phyloP scores from a whole-genome alignment of 2,888 invertebrate genomes.

The Tipula lateralis region DNA sequence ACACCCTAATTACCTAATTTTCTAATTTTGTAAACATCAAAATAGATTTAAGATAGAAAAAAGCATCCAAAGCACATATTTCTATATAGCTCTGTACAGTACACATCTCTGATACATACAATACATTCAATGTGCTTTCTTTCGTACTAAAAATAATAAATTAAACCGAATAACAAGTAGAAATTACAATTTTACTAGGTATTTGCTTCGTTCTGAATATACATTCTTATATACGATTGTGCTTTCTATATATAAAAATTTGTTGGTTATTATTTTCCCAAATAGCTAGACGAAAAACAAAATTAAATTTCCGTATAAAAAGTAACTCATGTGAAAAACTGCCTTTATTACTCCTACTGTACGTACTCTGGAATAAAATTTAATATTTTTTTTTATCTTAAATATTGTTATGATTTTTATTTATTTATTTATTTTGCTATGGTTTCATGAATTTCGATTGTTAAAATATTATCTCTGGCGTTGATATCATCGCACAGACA shows the following conservation, averaged over 20 bases:
- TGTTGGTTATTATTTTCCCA: not conserved
- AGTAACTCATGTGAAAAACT: not conserved
- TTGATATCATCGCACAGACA: not conserved
- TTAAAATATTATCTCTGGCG: conserved; percentile 19
- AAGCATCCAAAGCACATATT: not conserved
- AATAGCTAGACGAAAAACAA: not conserved
- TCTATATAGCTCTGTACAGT: not conserved
- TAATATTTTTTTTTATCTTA: not conserved
- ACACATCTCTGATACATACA: not conserved
- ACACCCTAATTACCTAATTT: not conserved
- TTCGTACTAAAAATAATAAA: not conserved
- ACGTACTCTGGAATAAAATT: not conserved
- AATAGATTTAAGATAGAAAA: not conserved
- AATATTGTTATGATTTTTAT: not conserved
- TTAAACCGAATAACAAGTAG: not conserved
- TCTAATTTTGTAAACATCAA: not conserved
- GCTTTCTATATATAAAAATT: no score
- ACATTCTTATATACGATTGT: not conserved
- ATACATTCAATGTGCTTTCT: not conserved
- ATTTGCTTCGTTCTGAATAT: not conserved
- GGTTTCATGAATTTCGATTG: conserved; percentile 19
- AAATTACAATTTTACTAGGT: not conserved
- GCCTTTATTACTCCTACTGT: not conserved
- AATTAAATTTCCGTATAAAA: not conserved
- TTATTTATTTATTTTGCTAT: not conserved